These are phyloP conservation scores for Panurus biarmicus DNA, from an alignment of 2,113 vertebrate species.

Conservation along the genomic window DNA sequence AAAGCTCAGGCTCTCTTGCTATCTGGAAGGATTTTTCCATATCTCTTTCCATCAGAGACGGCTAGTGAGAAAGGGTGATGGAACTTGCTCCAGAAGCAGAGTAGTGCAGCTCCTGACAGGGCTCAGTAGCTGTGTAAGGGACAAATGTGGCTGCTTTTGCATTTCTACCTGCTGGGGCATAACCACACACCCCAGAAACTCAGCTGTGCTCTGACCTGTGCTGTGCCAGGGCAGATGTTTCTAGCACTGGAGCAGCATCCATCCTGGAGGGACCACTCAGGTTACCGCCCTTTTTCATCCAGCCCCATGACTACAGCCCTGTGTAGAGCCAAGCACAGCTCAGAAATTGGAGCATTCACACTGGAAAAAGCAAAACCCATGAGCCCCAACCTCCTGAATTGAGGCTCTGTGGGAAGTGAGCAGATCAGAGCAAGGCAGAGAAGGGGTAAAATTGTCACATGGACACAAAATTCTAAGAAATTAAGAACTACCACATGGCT, in stretches of 20 bases:
- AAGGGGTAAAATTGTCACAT: background rate
- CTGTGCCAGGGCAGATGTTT: background rate
- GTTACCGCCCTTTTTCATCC: background rate
- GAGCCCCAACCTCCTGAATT: background rate
- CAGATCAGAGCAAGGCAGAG: background rate
- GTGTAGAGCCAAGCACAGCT: background rate
- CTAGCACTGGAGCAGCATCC: background rate
- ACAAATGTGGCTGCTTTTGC: background rate
- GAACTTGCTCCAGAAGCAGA: background rate
- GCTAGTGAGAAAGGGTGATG: background rate
- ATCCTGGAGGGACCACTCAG: background rate
- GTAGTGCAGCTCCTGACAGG: background rate
- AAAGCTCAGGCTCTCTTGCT: background rate
- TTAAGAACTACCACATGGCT: background rate
- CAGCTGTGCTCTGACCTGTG: background rate
- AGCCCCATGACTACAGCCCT: accelerated
- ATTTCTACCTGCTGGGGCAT: background rate
- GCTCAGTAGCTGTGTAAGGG: background rate
- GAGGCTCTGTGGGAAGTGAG: accelerated
- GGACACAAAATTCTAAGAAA: background rate
- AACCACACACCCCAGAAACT: background rate
- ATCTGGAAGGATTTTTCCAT: background rate
- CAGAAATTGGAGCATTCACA: background rate
- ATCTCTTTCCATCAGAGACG: background rate
- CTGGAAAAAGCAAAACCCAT: background rate